These are phyloP conservation scores for Villa cingulata DNA, from an alignment of 2,888 invertebrate genomes.

Conservation along the genomic window DNA sequence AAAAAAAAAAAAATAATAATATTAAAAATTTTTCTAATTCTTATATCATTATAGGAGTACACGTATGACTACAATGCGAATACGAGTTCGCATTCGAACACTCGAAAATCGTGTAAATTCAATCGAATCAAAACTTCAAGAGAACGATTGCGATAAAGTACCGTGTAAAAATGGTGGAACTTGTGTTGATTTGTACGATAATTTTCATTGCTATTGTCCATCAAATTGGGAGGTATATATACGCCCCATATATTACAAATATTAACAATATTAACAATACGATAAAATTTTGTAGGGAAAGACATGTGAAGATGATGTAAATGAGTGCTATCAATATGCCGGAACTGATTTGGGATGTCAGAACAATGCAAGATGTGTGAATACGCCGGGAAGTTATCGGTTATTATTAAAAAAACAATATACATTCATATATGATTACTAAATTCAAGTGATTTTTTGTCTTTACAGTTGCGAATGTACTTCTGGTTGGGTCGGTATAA, in stretches of 20 bases:
- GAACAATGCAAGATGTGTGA: slow-evolving; percentile 74
- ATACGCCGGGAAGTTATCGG: slow-evolving; percentile 64
- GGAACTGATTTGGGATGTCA: slow-evolving; percentile 87
- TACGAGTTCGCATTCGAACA: slow-evolving; percentile 23
- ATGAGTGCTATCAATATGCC: slow-evolving; percentile 67
- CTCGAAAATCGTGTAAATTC: too few species aligned
- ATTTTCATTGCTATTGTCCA: slow-evolving; percentile 62
- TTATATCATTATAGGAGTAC: too few species aligned
- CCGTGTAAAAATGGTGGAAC: slow-evolving; percentile 77
- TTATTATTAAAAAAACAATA: too few species aligned
- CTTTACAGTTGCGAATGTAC: slow-evolving; percentile 55
- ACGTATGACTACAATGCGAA: slow-evolving; percentile 16
- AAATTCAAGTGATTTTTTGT: too few species aligned
- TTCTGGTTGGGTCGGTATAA: slow-evolving; percentile 66
- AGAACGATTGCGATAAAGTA: slow-evolving; percentile 53
- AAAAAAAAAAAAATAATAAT: too few species aligned
- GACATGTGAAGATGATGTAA: slow-evolving; percentile 64
- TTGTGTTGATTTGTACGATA: slow-evolving; percentile 57
- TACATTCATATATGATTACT: too few species aligned
- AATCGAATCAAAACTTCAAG: slow-evolving; percentile 37
- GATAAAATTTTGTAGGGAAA: slow-evolving; percentile 37
- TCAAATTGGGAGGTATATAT: slow-evolving; percentile 57
- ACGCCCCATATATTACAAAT: too few species aligned
- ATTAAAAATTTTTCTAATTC: too few species aligned
- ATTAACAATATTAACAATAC: too few species aligned